phyloP scores from a whole-genome alignment of 37 sponge, comb jelly and placozoan genomes.

The Bolinopsis microptera region DNA sequence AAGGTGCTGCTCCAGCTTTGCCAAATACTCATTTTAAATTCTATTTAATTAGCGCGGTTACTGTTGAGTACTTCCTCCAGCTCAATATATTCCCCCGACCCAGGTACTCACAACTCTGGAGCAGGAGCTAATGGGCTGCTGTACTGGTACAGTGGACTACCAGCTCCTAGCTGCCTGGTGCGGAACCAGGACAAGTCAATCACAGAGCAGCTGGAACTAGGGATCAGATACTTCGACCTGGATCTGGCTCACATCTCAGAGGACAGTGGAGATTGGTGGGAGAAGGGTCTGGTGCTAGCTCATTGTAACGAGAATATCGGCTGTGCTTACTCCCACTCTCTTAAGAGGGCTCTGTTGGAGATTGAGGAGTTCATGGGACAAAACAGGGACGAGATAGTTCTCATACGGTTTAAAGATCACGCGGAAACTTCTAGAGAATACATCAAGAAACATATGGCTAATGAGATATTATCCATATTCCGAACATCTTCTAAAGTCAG shows the following conservation, averaged over 20 bases:
- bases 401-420: neutral
- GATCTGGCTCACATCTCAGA: neutral
- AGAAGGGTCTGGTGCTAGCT: neutral
- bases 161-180: neutral
- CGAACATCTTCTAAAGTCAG: neutral
- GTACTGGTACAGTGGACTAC: neutral
- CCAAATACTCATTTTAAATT: no score
- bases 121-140: neutral
- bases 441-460: neutral
- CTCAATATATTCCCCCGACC: no score
- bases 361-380: neutral
- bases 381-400: neutral
- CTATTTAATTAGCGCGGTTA: no score
- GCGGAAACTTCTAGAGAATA: neutral
- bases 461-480: neutral
- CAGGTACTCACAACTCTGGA: conserved; percentile 37
- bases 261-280: conserved; percentile 7
- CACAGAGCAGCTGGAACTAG: neutral
- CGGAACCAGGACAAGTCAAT: conserved; percentile 10
- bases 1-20: no score
- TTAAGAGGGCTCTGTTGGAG: neutral
- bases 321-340: conserved; percentile 12
- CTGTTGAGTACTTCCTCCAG: no score
- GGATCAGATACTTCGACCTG: neutral
- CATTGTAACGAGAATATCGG: neutral